Evolutionary conservation across 1,140 invertebrate species (phyloP).

Genomic region (Monochamus saltuarius): DNA sequence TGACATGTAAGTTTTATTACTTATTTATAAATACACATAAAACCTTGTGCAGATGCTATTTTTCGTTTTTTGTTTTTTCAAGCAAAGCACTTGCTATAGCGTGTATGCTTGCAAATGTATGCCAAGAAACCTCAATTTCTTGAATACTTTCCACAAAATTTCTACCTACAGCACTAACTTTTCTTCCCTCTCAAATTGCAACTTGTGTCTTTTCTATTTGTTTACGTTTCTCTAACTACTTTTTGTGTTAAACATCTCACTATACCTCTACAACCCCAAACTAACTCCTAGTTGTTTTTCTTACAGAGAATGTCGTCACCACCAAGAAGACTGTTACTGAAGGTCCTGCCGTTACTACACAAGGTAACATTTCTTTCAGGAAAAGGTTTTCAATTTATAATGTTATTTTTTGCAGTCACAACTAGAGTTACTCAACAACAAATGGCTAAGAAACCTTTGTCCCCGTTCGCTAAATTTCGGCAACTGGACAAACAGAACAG

Average conservation of each 20-base stretch:
- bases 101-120: constrained; percentile 16
- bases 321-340: constrained; percentile 17
- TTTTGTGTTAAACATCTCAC: not conserved
- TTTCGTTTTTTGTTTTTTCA: constrained; percentile 8
- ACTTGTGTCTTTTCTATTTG: constrained; percentile 11
- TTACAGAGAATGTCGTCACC: constrained; percentile 34
- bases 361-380: constrained; percentile 29
- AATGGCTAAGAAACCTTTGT: constrained; percentile 64
- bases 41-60: too few relatives aligned
- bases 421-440: constrained; percentile 59
- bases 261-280: constrained; percentile 9
- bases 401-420: constrained; percentile 59
- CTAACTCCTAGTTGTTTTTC: constrained; percentile 12
- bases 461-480: constrained; percentile 86
- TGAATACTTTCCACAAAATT: too few relatives aligned
- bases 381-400: not conserved
- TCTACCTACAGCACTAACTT: too few relatives aligned
- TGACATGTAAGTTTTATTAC: too few relatives aligned
- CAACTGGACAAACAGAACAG: constrained; percentile 86
- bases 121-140: too few relatives aligned
- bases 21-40: too few relatives aligned
- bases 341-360: constrained; percentile 39
- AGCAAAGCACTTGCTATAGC: constrained; percentile 27
- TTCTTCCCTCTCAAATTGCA: constrained; percentile 10
- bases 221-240: not conserved